Percentiles rank a stretch among this genome's conserved stretches.
These are phyloP conservation scores for Columba livia DNA, from an alignment of 2,113 vertebrate genomes.

Conservation along the genomic window DNA sequence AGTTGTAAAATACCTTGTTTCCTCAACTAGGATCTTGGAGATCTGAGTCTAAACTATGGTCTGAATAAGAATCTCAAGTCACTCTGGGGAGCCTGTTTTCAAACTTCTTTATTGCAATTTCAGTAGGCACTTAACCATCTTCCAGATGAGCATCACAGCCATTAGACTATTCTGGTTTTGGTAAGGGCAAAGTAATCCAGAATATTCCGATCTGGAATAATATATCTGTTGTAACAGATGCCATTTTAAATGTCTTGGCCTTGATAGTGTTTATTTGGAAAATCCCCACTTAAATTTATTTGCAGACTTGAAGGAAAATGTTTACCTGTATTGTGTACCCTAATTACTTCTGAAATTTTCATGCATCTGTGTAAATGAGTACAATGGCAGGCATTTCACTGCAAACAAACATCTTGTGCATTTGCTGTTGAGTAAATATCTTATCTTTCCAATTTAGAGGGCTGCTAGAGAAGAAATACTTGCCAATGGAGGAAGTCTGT, in stretches of 20 bases:
- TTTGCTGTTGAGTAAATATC: background rate
- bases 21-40: background rate
- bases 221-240: background rate
- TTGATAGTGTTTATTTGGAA: background rate
- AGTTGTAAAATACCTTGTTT: background rate
- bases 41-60: background rate
- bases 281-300: background rate
- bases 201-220: background rate
- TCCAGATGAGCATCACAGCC: background rate
- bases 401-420: background rate
- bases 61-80: background rate
- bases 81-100: background rate
- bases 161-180: background rate
- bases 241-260: background rate
- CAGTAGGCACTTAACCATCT: background rate
- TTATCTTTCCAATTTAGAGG: slow-evolving; percentile 77
- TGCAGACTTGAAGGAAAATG: background rate
- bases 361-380: background rate
- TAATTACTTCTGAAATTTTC: background rate
- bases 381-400: background rate
- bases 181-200: background rate
- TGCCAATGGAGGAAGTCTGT: slow-evolving; percentile 96
- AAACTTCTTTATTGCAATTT: background rate
- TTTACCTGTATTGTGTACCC: background rate
- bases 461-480: slow-evolving; percentile 97